Base-by-base conservation (phyloP, 2,888 invertebrate genomes). In the Allolobophora icterica region DNA sequence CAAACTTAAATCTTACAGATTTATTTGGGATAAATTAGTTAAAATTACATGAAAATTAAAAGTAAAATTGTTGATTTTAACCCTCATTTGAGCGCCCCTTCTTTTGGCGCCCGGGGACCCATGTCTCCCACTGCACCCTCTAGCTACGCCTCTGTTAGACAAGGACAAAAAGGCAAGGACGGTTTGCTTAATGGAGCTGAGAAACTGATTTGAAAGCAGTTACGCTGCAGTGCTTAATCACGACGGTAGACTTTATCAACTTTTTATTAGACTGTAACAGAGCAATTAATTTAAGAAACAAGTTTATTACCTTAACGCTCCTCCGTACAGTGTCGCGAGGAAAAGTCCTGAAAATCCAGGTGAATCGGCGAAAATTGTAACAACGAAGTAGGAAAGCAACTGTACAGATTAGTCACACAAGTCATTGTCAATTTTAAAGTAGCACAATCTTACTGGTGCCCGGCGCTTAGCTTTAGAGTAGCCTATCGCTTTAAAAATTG, bases 321-420 rank as follows among this genome's bases (percentile, higher is more conserved):
- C 87, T 35, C 87, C 87, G 8, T 87, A 87, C 0, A 87, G 87
- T 35, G 87, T 87, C 8, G 87, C 87, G 35, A 87, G 87, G n/a
- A 87, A 87, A 24, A 87, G 35, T 87, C 87, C 87, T 6, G 87
- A 3, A 38, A 87, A 35, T 35, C 87, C 87, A 24, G 87, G 87
- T 5, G 38, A 34, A 6, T 87, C 38, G 21, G 87, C 34, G 87
- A 87, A 87, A 19, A 87, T 87, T 35, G 34, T 38, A 0, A 87
- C 34, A 15, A 87, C 87, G 38, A 87, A 87, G 35, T 35, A 87
- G 35, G 87, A 33, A 8, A 87, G 87, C 34, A 87, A 24, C 87
- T 87, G 87, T 24, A 35, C 34, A 38, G 35, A 87, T 19, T 4
- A 35, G 19, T 21, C 71, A n/a, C 71, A 71, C 71, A 71, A 3